Evolutionary conservation across 2,797 vertebrate genomes (phyloP).

Genomic region (Moxostoma hubbsi): DNA sequence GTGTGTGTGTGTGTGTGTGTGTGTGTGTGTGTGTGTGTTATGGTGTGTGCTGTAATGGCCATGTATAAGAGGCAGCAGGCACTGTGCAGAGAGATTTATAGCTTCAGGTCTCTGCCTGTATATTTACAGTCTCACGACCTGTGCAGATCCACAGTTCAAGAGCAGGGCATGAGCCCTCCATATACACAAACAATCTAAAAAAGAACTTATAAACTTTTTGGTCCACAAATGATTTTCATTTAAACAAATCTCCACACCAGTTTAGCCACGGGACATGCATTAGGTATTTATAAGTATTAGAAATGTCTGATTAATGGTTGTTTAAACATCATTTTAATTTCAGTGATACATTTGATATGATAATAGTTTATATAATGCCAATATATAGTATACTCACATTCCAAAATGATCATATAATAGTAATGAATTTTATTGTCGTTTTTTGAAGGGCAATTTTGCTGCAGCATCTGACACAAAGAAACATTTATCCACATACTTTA

Average conservation of each 20-base stretch:
- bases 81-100: constrained; percentile 85
- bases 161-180: constrained; percentile 74
- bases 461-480: not conserved
- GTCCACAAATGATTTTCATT: constrained; percentile 29
- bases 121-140: constrained; percentile 84
- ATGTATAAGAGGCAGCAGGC: constrained; percentile 58
- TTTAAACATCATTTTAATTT: not conserved
- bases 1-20: constrained; percentile 52
- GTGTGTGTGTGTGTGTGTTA: constrained; percentile 51
- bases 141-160: constrained; percentile 82
- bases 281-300: not conserved
- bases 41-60: constrained; percentile 53
- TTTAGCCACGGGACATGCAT: not conserved
- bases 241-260: not conserved
- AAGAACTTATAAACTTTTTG: constrained; percentile 35
- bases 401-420: not conserved
- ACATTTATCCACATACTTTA: not conserved
- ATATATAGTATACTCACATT: not conserved
- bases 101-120: constrained; percentile 79
- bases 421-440: not conserved
- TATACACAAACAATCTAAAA: constrained; percentile 80
- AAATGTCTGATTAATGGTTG: constrained; percentile 1
- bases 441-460: not conserved
- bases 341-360: not conserved
- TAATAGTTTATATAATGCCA: not conserved